Evolutionary conservation across 30 jellyfish, hydroid and myxozoan species (phyloP), one percentile per base, ranked within the genome.

Genomic region (Chrysaora quinquecirrha): DNA sequence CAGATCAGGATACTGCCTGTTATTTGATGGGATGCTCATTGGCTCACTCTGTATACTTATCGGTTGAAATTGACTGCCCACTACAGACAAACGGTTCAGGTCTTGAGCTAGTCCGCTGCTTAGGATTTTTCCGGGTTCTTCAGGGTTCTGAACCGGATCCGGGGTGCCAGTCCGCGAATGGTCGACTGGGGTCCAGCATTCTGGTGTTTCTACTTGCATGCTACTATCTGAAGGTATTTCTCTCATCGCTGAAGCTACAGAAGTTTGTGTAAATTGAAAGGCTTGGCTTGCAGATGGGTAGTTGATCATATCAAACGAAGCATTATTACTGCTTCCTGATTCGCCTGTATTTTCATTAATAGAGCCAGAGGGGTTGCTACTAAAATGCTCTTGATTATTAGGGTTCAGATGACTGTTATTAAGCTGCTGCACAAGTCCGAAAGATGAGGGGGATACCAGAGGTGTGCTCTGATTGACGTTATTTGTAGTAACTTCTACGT

Each of bases 81-180:
- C 91, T 0, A 82, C 92, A 54, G 92, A 82, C 71, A 82, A 46
- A 29, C 92, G 92, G 46, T 82, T 70, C 2, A 82, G 68, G 64
- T 82, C 92, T 25, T 82, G 61, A 3, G 92, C 92, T 14, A 81
- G 77, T 14, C 60, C 85, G 30, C 68, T 80, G 35, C 71, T 79
- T 11, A 66, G 77, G 3, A 56, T 28, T 31, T 56, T 76, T 0
- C 38, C 82, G 23, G 30, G 75, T 46, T 48, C 78, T 31, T 76
- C 64, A 0, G 7, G 16, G 82, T 63, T 30, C 71, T 20, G 64
- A 2, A 4, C 30, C 60, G 25, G 10, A 24, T 16, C 31, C 20
- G 24, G 14, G n/a, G n/a, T n/a, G n/a, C n/a, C n/a, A n/a, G 6
- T 38, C 14, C 14, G 54, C 54, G 14, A 3, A 38, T 38, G 54